Base-by-base conservation (phyloP, 2,797 vertebrate species). In the Labroides dimidiatus region DNA sequence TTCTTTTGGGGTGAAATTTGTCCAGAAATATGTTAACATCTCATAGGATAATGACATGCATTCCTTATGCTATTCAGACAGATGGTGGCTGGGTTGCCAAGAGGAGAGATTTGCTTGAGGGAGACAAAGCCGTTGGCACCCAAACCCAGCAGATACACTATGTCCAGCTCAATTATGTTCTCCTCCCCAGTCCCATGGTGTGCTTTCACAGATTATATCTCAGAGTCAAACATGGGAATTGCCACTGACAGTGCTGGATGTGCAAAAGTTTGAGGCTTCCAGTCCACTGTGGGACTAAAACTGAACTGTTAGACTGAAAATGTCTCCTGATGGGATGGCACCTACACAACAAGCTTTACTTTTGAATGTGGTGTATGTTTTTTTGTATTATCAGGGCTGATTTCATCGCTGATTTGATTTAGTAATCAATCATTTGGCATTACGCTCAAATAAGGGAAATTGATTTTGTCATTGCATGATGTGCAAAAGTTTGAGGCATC, bases 21-120 rank as follows among this genome's bases (percentile, higher is more conserved):
- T 84, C 71, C 64, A 58, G 72, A 85, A 85, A 82, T 86, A 81
- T 87, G 87, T 90, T 84, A 86, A 89, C 78, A 79, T 61, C 50
- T 52, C 65, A 43, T 54, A 43, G 68, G 64, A 78, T 78, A 82
- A 86, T 89, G 74, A 67, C 68, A 84, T 75, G 84, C 83, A 63
- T 85, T 87, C 81, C 78, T 76, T 24, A 15, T 41, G 59, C 76
- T 43, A 65, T 78, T 81, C 77, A 78, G 78, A 82, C 89, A 88
- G 84, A 90, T 83, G 85, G 80, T 54, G 51, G 77, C 60, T 33
- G 60, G 13, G 56, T 71, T 83, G 82, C 78, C 82, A 83, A 79
- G 59, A 62, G 64, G 68, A 57, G 59, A 71, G 72, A 85, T 83
- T 84, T 75, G 77, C 80, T 73, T n/a, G 52, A 75, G 69, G 81